These are phyloP conservation scores for Mimachlamys varia DNA, from an alignment of 2,888 invertebrate genomes.

Conservation along the genomic window DNA sequence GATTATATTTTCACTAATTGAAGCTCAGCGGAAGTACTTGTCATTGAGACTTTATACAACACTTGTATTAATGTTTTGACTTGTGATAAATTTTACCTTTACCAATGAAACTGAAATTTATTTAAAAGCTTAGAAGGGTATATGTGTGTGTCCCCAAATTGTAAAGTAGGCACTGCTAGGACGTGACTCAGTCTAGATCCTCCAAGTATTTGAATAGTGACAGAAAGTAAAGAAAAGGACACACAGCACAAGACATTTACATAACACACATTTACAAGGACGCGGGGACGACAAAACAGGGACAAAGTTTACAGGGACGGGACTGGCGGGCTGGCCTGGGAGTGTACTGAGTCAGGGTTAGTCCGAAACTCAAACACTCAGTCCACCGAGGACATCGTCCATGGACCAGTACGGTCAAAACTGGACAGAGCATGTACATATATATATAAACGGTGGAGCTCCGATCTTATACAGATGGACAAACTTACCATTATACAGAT, in stretches of 20 bases:
- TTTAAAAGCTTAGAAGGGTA: not conserved
- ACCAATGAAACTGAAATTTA: not conserved
- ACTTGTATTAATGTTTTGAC: not conserved
- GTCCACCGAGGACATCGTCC: not conserved
- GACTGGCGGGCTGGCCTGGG: not conserved
- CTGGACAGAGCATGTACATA: not conserved
- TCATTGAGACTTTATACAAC: too few relatives aligned
- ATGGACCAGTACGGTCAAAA: not conserved
- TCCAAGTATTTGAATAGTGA: slow-evolving; percentile 31
- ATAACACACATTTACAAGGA: slow-evolving; percentile 31
- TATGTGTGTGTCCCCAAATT: not conserved
- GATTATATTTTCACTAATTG: too few relatives aligned
- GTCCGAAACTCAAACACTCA: slow-evolving; percentile 32
- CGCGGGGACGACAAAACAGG: not conserved
- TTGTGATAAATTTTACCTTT: not conserved
- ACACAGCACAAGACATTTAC: slow-evolving; percentile 5
- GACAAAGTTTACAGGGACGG: not conserved
- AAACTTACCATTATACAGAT: not conserved
- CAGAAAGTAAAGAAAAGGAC: slow-evolving; percentile 23
- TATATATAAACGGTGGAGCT: not conserved
- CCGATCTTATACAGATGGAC: not conserved
- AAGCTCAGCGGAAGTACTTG: too few relatives aligned
- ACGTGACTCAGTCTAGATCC: not conserved
- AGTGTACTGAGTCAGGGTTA: not conserved
- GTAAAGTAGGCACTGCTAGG: not conserved